Evolutionary conservation across 2,113 vertebrate genomes (phyloP).

Genomic region (Anarrhichthys ocellatus): DNA sequence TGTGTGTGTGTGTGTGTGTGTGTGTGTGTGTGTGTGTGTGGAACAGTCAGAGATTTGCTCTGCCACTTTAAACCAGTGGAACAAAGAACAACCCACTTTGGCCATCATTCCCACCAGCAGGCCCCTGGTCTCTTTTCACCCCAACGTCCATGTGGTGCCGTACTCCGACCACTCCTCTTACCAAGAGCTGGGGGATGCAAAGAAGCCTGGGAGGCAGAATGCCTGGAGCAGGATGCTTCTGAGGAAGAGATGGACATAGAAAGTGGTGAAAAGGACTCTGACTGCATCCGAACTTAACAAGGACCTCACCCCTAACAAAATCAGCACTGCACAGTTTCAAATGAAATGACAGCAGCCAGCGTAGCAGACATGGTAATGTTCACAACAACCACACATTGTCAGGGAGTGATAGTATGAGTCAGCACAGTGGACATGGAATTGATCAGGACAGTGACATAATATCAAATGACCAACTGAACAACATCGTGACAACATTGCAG

Average conservation of each 20-base stretch:
- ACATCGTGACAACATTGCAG: neutral
- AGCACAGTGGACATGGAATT: slow-evolving; percentile 1
- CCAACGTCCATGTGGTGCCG: slow-evolving; percentile 85
- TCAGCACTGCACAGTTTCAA: neutral
- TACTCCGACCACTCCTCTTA: slow-evolving; percentile 98
- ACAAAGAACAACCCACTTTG: slow-evolving; percentile 86
- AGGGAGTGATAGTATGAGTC: slow-evolving; percentile 12
- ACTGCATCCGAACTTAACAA: slow-evolving; percentile 65
- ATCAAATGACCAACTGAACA: neutral
- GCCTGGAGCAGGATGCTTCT: slow-evolving; percentile 26
- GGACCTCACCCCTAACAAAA: slow-evolving; percentile 8
- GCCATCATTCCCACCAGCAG: slow-evolving; percentile 94
- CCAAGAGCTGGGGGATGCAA: slow-evolving; percentile 84
- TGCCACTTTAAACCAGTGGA: slow-evolving; percentile 85
- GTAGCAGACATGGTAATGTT: neutral
- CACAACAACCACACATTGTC: neutral
- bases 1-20: too few species aligned
- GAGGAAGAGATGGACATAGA: slow-evolving; percentile 65
- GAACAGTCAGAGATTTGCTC: slow-evolving; percentile 78
- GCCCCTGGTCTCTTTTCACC: slow-evolving; percentile 83
- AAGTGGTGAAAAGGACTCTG: slow-evolving; percentile 47
- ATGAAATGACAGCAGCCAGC: neutral
- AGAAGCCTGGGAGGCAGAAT: slow-evolving; percentile 31
- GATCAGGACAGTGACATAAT: neutral
- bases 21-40: slow-evolving; percentile 81